Evolutionary conservation across 1,140 invertebrate species (phyloP), one percentile per base, ranked within the genome.

Genomic region (Notospermus geniculatus): DNA sequence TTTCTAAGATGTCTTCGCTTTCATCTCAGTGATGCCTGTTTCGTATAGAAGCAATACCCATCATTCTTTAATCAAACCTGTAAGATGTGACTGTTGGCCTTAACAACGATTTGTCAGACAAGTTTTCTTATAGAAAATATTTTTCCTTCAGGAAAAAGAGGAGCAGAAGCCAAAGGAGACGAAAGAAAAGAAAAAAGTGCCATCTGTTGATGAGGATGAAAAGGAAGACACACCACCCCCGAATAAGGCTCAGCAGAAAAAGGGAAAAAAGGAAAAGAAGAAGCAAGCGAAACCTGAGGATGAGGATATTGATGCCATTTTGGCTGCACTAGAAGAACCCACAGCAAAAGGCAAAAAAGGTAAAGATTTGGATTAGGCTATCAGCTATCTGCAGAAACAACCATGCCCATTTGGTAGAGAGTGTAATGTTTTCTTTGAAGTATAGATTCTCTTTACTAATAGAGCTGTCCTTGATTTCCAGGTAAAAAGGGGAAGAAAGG

Each of bases 281-380:
- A 74, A 73, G 30, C 36, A 64, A 27, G 68, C 68, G 50, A 87
- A 89, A 70, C 88, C 91, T 57, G 91, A 90, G 74, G 89, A 91
- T 74, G 90, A 92, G 71, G 90, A 93, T 75, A 83, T 92, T 63
- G 91, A 93, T 73, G 89, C 90, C 79, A 88, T 91, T 50, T 78
- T 93, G 66, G 91, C 90, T 27, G 73, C 77, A 43, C 58, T 82
- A 7, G 74, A 78, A 45, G 65, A 68, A 54, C 60, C 60, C 45
- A 61, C 52, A 52, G 59, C 62, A 68, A 68, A 60, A 62, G 72
- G 50, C 71, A 4, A 41, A 66, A 15, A 66, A 67, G 52, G 71
- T 29, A 68, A n/a, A n/a, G n/a, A n/a, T n/a, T n/a, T n/a, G n/a
- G n/a, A n/a, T n/a, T n/a, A n/a, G n/a, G n/a, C n/a, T n/a, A n/a